Percentiles rank a stretch among this genome's conserved stretches.
These are phyloP conservation scores for Eulemur rufifrons DNA, from an alignment of 2,113 vertebrate genomes.

Conservation along the genomic window DNA sequence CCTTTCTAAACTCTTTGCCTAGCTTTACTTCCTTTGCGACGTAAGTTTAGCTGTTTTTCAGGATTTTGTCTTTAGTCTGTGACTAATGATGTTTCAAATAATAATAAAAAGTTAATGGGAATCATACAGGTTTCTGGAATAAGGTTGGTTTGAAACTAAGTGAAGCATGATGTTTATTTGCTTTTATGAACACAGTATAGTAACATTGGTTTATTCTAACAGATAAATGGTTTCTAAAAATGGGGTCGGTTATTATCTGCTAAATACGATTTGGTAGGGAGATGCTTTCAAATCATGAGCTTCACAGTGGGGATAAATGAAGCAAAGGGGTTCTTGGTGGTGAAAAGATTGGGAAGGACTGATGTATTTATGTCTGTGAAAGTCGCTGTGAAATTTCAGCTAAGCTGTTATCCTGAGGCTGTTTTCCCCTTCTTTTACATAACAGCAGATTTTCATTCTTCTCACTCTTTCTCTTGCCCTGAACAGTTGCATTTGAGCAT, in stretches of 20 bases:
- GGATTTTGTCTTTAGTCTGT: constrained; percentile 19
- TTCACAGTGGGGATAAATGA: background rate
- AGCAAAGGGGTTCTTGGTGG: background rate
- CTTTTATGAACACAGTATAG: background rate
- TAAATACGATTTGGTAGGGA: background rate
- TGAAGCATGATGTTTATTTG: background rate
- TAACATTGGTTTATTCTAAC: background rate
- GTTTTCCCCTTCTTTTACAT: background rate
- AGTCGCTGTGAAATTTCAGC: background rate
- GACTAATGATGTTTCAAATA: constrained; percentile 12
- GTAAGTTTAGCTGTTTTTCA: background rate
- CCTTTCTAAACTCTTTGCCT: background rate
- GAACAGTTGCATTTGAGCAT: constrained; percentile 82
- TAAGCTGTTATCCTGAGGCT: background rate
- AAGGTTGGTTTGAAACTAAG: background rate
- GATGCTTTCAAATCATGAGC: background rate
- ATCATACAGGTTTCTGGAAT: background rate
- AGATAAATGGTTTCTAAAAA: constrained; percentile 14
- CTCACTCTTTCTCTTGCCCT: background rate
- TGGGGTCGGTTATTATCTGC: background rate
- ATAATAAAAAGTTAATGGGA: background rate
- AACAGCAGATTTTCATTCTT: background rate
- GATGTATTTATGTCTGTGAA: background rate
- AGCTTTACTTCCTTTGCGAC: background rate
- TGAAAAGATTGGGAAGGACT: background rate